Evolutionary conservation across 2,113 vertebrate species (phyloP).

Genomic region (Thamnophis sirtalis): DNA sequence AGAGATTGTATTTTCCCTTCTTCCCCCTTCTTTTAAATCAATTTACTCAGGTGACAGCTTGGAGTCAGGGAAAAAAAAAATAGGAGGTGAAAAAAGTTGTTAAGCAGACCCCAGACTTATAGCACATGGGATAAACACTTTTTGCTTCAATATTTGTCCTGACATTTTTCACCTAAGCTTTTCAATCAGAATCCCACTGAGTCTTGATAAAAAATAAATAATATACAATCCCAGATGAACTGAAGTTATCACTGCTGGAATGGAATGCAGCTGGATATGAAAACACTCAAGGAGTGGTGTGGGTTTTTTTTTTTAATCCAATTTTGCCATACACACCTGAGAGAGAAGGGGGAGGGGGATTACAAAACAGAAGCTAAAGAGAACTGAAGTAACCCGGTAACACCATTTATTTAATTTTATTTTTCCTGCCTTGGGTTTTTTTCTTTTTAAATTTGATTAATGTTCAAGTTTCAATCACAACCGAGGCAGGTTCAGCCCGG

Average conservation of each 20-base stretch:
- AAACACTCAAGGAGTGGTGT: not conserved
- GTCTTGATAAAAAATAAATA: conserved; percentile 63
- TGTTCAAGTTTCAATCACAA: conserved; percentile 36
- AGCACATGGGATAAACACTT: conserved; percentile 47
- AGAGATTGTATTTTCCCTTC: conserved; percentile 1
- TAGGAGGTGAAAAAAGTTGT: conserved; percentile 2
- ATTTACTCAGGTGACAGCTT: conserved; percentile 2
- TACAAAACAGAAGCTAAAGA: not conserved
- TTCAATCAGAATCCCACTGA: conserved; percentile 63
- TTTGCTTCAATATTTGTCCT: conserved; percentile 46
- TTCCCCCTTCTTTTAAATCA: conserved; percentile 9
- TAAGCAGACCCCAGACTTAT: not conserved
- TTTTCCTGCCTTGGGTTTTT: not conserved
- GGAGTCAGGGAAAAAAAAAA: not conserved
- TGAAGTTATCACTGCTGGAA: conserved; percentile 62
- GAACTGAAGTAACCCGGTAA: not conserved
- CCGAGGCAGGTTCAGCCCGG: not conserved
- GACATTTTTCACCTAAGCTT: conserved; percentile 57
- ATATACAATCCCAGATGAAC: conserved; percentile 62
- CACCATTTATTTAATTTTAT: conserved; percentile 17
- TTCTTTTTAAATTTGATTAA: not conserved
- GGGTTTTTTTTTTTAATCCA: not conserved
- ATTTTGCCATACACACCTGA: conserved; percentile 4
- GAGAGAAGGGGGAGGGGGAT: not conserved
- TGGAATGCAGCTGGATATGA: conserved; percentile 38